Evolutionary conservation across 2,113 vertebrate genomes (phyloP).

Genomic region (Paramormyrops kingsleyae): DNA sequence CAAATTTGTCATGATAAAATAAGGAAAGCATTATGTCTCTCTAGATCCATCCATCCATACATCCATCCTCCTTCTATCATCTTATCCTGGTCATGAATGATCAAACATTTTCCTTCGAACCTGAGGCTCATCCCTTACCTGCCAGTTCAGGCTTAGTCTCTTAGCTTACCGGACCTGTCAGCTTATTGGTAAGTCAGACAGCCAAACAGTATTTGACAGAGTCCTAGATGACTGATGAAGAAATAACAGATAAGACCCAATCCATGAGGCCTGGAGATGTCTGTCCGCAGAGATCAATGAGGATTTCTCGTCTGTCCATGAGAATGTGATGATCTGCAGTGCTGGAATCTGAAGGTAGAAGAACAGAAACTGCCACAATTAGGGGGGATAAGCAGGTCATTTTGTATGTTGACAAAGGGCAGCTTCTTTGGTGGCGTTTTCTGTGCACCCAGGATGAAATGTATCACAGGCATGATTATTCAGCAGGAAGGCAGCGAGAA

Average conservation of each 20-base stretch:
- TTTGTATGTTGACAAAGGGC: neutral
- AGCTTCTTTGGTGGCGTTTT: neutral
- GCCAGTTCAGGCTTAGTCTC: neutral
- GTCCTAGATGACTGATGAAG: neutral
- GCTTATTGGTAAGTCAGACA: neutral
- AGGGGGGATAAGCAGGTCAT: neutral
- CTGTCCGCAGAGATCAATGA: neutral
- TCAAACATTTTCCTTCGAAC: neutral
- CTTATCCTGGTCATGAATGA: neutral
- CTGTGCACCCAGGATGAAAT: neutral
- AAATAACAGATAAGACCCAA: neutral
- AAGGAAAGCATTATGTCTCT: neutral
- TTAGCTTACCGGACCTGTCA: neutral
- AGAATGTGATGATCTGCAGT: neutral
- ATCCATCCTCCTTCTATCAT: neutral
- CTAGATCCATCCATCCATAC: neutral
- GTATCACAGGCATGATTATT: neutral
- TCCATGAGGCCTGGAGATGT: neutral
- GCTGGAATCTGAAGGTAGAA: neutral
- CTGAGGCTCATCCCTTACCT: neutral
- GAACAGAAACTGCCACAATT: neutral
- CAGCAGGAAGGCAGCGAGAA: neutral
- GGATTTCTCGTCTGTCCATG: neutral
- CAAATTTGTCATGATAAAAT: neutral
- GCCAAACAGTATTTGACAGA: neutral